These are phyloP conservation scores for Rhincodon typus DNA, from an alignment of 2,797 vertebrate genomes.

Conservation along the genomic window DNA sequence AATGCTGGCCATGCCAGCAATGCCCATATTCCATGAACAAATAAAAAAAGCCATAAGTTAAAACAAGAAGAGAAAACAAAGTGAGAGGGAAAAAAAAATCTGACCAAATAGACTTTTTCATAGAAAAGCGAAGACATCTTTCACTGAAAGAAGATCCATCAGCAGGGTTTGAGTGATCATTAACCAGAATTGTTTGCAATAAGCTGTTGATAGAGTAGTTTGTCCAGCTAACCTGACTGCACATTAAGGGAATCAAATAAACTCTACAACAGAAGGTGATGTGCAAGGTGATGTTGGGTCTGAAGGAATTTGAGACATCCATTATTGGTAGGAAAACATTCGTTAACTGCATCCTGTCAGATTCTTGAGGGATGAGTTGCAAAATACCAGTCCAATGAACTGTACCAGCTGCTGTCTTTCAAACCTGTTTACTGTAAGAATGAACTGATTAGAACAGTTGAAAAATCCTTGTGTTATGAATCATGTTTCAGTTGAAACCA, in stretches of 20 bases:
- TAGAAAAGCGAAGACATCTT: not conserved
- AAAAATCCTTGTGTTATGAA: slow-evolving; percentile 16
- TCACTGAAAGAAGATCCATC: slow-evolving; percentile 17
- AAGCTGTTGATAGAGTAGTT: slow-evolving; percentile 16
- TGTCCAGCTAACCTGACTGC: not conserved
- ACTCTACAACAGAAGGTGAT: not conserved
- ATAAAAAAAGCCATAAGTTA: not conserved
- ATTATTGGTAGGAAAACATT: not conserved
- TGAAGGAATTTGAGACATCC: not conserved
- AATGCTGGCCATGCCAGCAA: not conserved
- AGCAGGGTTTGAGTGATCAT: not conserved
- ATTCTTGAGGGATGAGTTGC: slow-evolving; percentile 15
- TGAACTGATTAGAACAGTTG: slow-evolving; percentile 17
- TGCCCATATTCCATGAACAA: not conserved
- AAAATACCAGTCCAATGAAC: slow-evolving; percentile 9
- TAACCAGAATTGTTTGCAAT: not conserved
- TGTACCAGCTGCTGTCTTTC: slow-evolving; percentile 29
- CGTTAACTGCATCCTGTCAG: not conserved
- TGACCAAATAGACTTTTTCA: not conserved
- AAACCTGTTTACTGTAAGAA: slow-evolving; percentile 25
- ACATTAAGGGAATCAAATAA: slow-evolving; percentile 6
- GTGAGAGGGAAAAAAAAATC: not conserved
- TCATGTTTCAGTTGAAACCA: slow-evolving; percentile 4
- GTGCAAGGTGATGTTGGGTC: not conserved
- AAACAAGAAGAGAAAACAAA: not conserved